Base-by-base conservation (phyloP, 2,888 invertebrate species). In the Cremastobaeus sp. region DNA sequence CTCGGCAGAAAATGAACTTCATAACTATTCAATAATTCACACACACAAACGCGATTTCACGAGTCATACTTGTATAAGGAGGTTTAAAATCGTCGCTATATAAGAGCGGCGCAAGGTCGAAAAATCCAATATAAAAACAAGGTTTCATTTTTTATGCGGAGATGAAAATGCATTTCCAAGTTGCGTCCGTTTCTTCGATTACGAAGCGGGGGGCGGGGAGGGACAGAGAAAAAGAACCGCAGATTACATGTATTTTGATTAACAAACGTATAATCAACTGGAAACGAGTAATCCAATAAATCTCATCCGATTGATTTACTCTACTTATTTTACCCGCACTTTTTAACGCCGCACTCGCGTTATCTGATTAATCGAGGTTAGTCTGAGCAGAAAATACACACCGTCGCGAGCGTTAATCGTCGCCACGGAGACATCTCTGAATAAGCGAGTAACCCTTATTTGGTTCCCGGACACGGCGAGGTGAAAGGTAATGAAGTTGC, bases 401-500 rank as follows among this genome's bases (percentile, higher is more conserved):
- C 3, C 21, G 45, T 34, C 15, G 57, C 34, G 43, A 14, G 35
- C 47, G 59, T 59, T 59, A 59, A 59, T 59, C 47, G 59, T 34
- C 34, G 35, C 45, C 34, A 25, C 34, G 21, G 41, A 25, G 62
- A 64, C 52, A 52, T 35, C 64, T 64, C 52, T 52, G 52, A 52
- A 20, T 32, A 41, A 62, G 25, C 50, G 32, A 21, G 52, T 32
- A 55, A 55, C 39, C 65, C 65, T 65, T 65, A 65, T 65, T 55
- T 65, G 65, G 65, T 55, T 48, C 32, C 47, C 39, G 55, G 55
- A 48, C 48, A 18, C 39, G 30, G 17, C 21, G 66, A 66, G 55
- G 66, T 66, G 57, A 66, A 66, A 50, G 48, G 66, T 66, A 66
- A 66, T 66, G 48, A 66, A 66, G 48, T 57, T 28, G 50, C 52